Evolutionary conservation across 2,888 invertebrate species (phyloP).

Genomic region (Abrostola triplasia): DNA sequence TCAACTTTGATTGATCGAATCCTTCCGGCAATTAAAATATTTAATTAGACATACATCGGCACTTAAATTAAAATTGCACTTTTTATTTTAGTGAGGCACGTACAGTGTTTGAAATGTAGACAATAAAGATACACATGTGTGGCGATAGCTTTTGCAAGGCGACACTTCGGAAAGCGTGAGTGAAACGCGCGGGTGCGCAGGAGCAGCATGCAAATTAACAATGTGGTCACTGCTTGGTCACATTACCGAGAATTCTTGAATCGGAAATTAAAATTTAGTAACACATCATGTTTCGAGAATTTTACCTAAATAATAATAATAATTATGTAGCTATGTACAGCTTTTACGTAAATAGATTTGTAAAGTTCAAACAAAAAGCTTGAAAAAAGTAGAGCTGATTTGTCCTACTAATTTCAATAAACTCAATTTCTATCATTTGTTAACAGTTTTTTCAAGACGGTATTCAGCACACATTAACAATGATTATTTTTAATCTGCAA

Average conservation of each 20-base stretch:
- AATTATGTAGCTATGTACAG: too few species aligned
- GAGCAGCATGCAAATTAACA: constrained; percentile 64
- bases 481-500: too few species aligned
- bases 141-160: constrained; percentile 47
- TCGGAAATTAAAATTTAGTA: constrained; percentile 14
- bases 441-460: too few species aligned
- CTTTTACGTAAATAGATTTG: too few species aligned
- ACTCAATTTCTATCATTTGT: too few species aligned
- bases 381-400: too few species aligned
- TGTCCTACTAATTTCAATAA: too few species aligned
- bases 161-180: constrained; percentile 54
- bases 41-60: constrained; percentile 54
- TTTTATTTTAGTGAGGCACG: constrained; percentile 6
- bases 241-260: constrained; percentile 46
- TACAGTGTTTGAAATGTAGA: constrained; percentile 26
- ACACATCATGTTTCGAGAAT: constrained; percentile 19
- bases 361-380: too few species aligned
- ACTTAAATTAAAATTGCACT: constrained; percentile 5
- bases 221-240: constrained; percentile 50
- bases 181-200: constrained; percentile 59
- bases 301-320: constrained; percentile 11
- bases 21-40: constrained; percentile 54
- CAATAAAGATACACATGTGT: constrained; percentile 36
- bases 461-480: too few species aligned
- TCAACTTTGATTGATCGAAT: constrained; percentile 58